phyloP scores from a whole-genome alignment of 2,888 invertebrate species.

The Aphidoletes aphidimyza region DNA sequence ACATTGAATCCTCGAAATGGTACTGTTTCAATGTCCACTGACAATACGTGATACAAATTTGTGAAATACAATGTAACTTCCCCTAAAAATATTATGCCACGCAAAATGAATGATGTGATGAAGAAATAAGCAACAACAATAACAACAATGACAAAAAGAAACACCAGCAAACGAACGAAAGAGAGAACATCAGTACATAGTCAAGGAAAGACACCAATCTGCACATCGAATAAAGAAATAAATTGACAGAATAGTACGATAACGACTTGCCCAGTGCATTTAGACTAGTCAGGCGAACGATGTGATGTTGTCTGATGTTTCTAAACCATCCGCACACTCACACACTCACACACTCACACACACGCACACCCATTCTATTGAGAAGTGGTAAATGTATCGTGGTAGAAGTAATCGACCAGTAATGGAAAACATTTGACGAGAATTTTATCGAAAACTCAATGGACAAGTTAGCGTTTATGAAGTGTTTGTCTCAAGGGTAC shows the following conservation, averaged over 20 bases:
- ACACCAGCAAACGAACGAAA: background rate
- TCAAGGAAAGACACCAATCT: background rate
- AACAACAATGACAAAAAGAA: background rate
- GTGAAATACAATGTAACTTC: background rate
- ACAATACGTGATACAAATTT: background rate
- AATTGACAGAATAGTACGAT: background rate
- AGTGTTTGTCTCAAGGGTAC: conserved; percentile 56
- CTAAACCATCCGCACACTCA: background rate
- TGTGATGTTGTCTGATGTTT: too few relatives aligned
- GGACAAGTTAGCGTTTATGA: conserved; percentile 55
- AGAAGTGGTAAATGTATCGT: conserved; percentile 44
- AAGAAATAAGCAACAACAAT: background rate
- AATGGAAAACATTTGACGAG: conserved; percentile 48
- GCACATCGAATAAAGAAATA: background rate
- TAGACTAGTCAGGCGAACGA: too few relatives aligned
- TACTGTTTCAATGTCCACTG: background rate
- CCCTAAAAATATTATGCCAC: background rate
- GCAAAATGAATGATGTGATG: conserved; percentile 5
- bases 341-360: background rate
- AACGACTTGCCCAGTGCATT: background rate
- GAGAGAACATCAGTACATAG: background rate
- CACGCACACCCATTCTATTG: background rate
- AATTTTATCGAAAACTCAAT: conserved; percentile 53
- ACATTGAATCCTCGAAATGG: background rate
- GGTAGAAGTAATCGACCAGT: conserved; percentile 42